These are phyloP conservation scores for Motacilla alba DNA, from an alignment of 2,113 vertebrate genomes.

Conservation along the genomic window DNA sequence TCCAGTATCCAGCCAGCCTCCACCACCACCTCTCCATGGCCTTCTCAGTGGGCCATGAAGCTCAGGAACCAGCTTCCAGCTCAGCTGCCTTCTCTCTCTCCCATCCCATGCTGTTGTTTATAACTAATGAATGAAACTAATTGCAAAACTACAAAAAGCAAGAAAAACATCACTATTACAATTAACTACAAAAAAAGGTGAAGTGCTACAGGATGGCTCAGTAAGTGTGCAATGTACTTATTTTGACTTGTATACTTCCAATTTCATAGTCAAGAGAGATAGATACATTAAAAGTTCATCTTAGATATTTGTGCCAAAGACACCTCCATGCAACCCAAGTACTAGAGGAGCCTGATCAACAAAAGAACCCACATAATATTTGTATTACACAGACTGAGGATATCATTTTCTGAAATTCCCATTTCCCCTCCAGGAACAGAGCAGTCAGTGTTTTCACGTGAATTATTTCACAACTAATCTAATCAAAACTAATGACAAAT, in stretches of 20 bases:
- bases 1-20: background rate
- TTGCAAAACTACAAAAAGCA: background rate
- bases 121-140: background rate
- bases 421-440: background rate
- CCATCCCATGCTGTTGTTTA: background rate
- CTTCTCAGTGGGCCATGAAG: background rate
- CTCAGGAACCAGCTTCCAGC: background rate
- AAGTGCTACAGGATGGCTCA: background rate
- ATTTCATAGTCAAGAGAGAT: background rate
- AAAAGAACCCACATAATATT: background rate
- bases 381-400: background rate
- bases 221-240: background rate
- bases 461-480: background rate
- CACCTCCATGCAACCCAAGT: background rate
- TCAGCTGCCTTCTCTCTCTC: slow-evolving; percentile 13
- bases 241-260: background rate
- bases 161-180: background rate
- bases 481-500: background rate
- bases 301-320: background rate
- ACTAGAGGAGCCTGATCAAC: background rate
- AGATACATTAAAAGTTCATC: background rate
- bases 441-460: background rate
- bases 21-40: background rate
- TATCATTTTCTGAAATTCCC: background rate
- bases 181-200: background rate